phyloP scores from a whole-genome alignment of 1,140 invertebrate genomes.

The Elymnias hypermnestra region DNA sequence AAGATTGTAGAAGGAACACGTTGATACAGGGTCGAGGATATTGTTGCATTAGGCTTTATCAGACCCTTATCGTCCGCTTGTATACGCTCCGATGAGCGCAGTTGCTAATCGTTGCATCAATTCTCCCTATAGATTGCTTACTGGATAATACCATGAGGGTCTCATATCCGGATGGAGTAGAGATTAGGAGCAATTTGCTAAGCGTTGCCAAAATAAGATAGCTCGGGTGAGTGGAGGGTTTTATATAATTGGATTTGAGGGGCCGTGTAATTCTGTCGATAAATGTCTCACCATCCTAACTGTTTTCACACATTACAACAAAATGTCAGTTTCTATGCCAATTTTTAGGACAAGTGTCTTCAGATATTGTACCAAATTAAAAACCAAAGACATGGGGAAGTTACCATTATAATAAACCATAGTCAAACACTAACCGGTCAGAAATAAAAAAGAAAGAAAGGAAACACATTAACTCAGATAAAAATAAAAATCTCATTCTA shows the following conservation, averaged over 20 bases:
- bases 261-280: no score
- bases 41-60: conserved; percentile 49
- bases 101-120: conserved; percentile 50
- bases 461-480: no score
- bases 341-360: no score
- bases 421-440: no score
- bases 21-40: conserved; percentile 9
- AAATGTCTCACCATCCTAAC: no score
- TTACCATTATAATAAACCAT: no score
- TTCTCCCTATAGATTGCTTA: conserved; percentile 46
- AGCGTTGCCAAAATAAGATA: conserved; percentile 47
- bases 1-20: conserved; percentile 15
- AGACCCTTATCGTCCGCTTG: conserved; percentile 40
- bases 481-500: no score
- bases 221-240: conserved; percentile 5
- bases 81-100: conserved; percentile 40
- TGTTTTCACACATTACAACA: no score
- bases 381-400: no score
- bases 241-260: conserved; percentile 2
- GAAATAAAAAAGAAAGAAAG: no score
- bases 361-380: no score
- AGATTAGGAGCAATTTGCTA: conserved; percentile 58
- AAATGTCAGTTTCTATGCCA: no score
- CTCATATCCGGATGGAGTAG: conserved; percentile 48
- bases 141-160: conserved; percentile 48